Evolutionary conservation across 1,140 invertebrate species (phyloP), one percentile per base, ranked within the genome.

Genomic region (Bombus sylvicola): DNA sequence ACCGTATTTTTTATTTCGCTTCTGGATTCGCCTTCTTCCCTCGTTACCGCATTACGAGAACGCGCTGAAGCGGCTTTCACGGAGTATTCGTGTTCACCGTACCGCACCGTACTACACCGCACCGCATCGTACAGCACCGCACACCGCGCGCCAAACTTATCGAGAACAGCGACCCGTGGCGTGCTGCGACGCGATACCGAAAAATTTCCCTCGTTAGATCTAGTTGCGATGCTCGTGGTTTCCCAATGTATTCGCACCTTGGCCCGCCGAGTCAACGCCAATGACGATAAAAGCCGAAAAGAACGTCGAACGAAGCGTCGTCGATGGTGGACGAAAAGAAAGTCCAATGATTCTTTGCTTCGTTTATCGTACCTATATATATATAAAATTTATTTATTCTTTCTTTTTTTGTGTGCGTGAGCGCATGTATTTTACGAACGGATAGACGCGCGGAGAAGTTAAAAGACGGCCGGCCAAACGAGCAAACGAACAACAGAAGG

Each of bases 211-310:
- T 15, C 12, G 37, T 53, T 53, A 8, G 64, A 57, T 72, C 41
- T 22, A 18, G 72, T 77, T 41, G 71, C 89, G 90, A 91, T 90
- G 90, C 77, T 85, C 94, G 94, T 87, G 93, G 94, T 94, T 95
- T 94, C 92, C 93, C 94, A 89, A 89, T 82, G 92, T 92, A 94
- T 94, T 93, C 92, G 89, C 88, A 1, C 31, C 22, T 13, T 43
- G 47, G n/a, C 41, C 15, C 28, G 28, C 43, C 47, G 6, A 53
- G 18, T 53, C 18, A 22, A 53, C 47, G 47, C 47, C 15, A 53
- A 53, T 22, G 47, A 53, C 47, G 18, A 53, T 8, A 22, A 53
- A 53, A 22, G 47, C 18, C 47, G 1, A 22, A 22, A 53, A 18
- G 18, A 6, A 53, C 18, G 47, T 22, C 6, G 47, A 53, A 53